Evolutionary conservation across 64 coral and sea anemone genomes (phyloP).

Genomic region (Porites australiensis): DNA sequence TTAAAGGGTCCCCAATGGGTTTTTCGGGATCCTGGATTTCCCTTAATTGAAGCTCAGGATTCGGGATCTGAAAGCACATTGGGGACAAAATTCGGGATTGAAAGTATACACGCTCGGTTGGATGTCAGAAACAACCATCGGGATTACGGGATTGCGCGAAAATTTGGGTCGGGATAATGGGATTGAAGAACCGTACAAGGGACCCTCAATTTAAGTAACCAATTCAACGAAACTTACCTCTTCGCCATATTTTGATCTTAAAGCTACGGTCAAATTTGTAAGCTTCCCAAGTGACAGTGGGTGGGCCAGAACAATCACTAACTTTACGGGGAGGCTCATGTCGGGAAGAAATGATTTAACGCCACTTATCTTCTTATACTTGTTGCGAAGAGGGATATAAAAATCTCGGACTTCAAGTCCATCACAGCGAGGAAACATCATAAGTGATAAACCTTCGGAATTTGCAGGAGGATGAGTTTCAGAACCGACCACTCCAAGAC

Average conservation of each 20-base stretch:
- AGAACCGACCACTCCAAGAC: conserved; percentile 41
- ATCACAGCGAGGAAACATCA: conserved; percentile 54
- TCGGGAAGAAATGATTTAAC: conserved; percentile 66
- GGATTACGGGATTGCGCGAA: too few relatives aligned
- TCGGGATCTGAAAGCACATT: too few relatives aligned
- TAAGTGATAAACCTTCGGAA: conserved; percentile 18
- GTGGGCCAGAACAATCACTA: conserved; percentile 63
- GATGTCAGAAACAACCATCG: too few relatives aligned
- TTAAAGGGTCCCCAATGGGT: too few relatives aligned
- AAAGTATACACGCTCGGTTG: too few relatives aligned
- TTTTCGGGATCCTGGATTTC: too few relatives aligned
- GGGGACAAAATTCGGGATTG: too few relatives aligned
- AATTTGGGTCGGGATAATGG: too few relatives aligned
- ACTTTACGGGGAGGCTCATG: conserved; percentile 50
- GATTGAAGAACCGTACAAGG: too few relatives aligned
- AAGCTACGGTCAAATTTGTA: conserved; percentile 61
- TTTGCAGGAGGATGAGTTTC: not conserved
- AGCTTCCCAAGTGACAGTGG: conserved; percentile 74
- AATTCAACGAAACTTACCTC: conserved; percentile 24
- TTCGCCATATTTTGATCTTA: conserved; percentile 63
- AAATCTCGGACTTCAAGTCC: conserved; percentile 36
- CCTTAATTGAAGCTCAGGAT: too few relatives aligned
- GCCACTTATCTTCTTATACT: conserved; percentile 69
- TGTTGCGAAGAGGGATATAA: conserved; percentile 70
- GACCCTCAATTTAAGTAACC: too few relatives aligned